Conservation (phyloP, 2,888 invertebrate genomes). For the Apotomis turbidana region DNA sequence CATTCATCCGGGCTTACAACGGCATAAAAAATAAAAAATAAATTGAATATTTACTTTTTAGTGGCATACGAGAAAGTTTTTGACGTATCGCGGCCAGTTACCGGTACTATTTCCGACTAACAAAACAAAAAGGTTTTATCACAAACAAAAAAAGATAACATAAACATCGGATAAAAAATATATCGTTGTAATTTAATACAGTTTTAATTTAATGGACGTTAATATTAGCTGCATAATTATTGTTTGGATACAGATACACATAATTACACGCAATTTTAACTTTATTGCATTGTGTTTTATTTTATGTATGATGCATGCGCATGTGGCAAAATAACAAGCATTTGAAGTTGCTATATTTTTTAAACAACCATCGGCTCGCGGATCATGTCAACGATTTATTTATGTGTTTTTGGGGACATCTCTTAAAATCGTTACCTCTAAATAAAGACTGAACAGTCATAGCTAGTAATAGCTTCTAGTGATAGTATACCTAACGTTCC, state of each 20-base stretch:
- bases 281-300: not conserved
- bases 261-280: not conserved
- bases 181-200: conserved; percentile 1
- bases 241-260: not conserved
- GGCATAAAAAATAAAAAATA: too few relatives aligned
- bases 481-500: too few relatives aligned
- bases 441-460: not conserved
- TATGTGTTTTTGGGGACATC: too few relatives aligned
- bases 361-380: too few relatives aligned
- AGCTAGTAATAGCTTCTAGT: too few relatives aligned
- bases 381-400: too few relatives aligned
- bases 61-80: conserved; percentile 5
- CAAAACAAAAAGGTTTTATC: conserved; percentile 12
- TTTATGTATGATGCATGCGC: not conserved
- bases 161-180: conserved; percentile 1
- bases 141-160: not conserved
- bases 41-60: conserved; percentile 10
- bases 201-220: not conserved
- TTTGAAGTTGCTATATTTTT: not conserved
- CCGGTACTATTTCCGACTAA: not conserved
- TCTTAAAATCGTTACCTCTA: not conserved
- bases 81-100: not conserved
- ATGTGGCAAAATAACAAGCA: conserved; percentile 2
- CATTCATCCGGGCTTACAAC: too few relatives aligned
- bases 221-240: too few relatives aligned